Percentiles rank a stretch among this genome's conserved stretches.
phyloP scores from a whole-genome alignment of 2,888 invertebrate genomes.

The Petrolisthes cinctipes region DNA sequence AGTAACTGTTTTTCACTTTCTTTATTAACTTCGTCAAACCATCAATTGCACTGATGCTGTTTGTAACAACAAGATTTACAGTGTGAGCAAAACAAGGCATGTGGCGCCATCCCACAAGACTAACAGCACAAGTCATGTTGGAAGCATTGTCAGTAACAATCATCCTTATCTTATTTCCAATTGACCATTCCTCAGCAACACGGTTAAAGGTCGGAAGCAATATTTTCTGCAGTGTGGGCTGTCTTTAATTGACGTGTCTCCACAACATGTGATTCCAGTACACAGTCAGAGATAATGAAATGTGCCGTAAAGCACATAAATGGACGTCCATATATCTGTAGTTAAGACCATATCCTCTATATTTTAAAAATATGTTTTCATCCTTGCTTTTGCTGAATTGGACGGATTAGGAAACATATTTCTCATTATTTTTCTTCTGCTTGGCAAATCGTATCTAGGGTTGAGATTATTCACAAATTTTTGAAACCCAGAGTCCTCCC shows the following conservation, averaged over 20 bases:
- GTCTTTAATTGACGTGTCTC: neutral
- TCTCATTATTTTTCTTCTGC: conserved; percentile 4
- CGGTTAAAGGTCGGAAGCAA: neutral
- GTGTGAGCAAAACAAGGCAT: conserved; percentile 28
- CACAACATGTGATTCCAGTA: conserved; percentile 1
- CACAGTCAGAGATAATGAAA: conserved; percentile 10
- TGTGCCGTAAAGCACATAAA: neutral
- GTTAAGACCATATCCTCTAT: neutral
- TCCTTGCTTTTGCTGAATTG: neutral
- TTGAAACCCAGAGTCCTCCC: neutral
- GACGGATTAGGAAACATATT: neutral
- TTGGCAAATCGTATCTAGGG: conserved; percentile 6
- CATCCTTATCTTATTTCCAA: conserved; percentile 16
- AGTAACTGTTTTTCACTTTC: neutral
- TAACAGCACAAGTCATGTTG: conserved; percentile 22
- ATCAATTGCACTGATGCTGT: conserved; percentile 19
- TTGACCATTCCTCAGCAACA: conserved; percentile 21
- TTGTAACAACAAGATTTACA: conserved; percentile 30
- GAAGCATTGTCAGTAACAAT: conserved; percentile 28
- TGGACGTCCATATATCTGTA: conserved; percentile 20
- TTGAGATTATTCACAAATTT: neutral
- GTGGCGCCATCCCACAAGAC: neutral
- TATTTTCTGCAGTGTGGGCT: conserved; percentile 1
- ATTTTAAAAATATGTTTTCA: neutral
- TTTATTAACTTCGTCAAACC: conserved; percentile 12